Evolutionary conservation across 2,113 vertebrate genomes (phyloP), one percentile per base, ranked within the genome.

Genomic region (Casuarius casuarius): DNA sequence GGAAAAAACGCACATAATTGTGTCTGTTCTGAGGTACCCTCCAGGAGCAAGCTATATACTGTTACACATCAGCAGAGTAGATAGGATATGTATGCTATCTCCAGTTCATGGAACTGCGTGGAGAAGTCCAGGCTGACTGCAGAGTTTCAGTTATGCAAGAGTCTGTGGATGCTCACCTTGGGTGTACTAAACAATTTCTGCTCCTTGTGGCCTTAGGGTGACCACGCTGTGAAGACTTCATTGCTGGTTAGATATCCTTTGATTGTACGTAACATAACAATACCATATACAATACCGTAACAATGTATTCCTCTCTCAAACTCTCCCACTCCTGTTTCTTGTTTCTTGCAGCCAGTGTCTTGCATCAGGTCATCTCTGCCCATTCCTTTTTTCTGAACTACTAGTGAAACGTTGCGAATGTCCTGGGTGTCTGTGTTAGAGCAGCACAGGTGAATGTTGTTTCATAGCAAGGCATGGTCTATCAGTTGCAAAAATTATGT

Each of bases 81-180:
- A 18, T 20, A n/a, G 65, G 11, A 5, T 29, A 14, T 26, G 17
- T 15, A 16, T 72, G 25, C 42, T 62, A 9, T 1, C 84, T 62
- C 23, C 80, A 67, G 38, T 49, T 70, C 0, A 0, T 56, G 66
- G 62, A 5, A 16, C 59, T 28, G 14, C 21, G n/a, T 59, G 42
- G 26, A 21, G 42, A 75, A 77, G 67, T 52, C 16, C 25, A 17
- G 20, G 9, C 26, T 22, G 54, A 4, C 33, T 23, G 44, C 51
- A 31, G 48, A 56, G 26, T 75, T 75, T 75, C 46, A 48, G 18
- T 48, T 48, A 48, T 44, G 23, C 26, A 20, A 7, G 66, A 79
- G 44, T 6, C 88, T 85, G 48, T 79, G 66, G 25, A 21, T 49
- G 8, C 51, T 62, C 0, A 0, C 21, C 59, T 2, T 16, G 54